Base-by-base conservation (phyloP, 2,888 invertebrate genomes). In the Crepidodera aurea region DNA sequence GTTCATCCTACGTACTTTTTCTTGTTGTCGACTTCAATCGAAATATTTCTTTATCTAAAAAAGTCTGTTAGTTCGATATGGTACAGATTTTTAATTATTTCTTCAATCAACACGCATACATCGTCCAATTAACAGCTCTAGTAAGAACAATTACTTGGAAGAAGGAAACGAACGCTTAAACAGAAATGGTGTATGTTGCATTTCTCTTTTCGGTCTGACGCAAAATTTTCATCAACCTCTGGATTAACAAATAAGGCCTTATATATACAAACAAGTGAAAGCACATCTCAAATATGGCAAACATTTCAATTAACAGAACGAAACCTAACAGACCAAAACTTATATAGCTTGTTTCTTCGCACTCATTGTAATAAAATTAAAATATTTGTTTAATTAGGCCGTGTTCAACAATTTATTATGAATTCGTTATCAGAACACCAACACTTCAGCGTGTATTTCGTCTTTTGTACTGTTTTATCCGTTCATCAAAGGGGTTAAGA, bases 291-390 rank as follows among this genome's bases (percentile, higher is more conserved):
- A 68, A 71, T 71, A 69, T 70, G 69, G 69, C 64, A 68, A 72
- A 71, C 69, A 69, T 71, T 72, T 72, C 71, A 73, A 73, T 73
- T 71, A 71, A 65, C 51, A 56, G 48, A 60, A 59, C 53, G 60
- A 57, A 57, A 65, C 57, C 65, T 71, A 71, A 68, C 74, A 67
- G 71, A 71, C 71, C 73, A 68, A 70, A 68, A 65, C 70, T 42
- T 22, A 65, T 64, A 48, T 59, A 60, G 51, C 65, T 59, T 67
- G 70, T 71, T 70, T 64, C 64, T 70, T 71, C 69, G 65, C 70
- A 67, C 73, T 68, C 65, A 66, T 67, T 64, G 69, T 60, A 66
- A 70, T 72, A 71, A 71, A 72, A 72, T 73, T 71, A 69, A 72
- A 73, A 70, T 72, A 67, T 69, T 69, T 72, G 67, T 66, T 68